A percentile compares a stretch with the other conserved stretches of the same genome.
These are phyloP conservation scores for Etia nguti DNA, from an alignment of 2,113 vertebrate species.

Conservation along the genomic window DNA sequence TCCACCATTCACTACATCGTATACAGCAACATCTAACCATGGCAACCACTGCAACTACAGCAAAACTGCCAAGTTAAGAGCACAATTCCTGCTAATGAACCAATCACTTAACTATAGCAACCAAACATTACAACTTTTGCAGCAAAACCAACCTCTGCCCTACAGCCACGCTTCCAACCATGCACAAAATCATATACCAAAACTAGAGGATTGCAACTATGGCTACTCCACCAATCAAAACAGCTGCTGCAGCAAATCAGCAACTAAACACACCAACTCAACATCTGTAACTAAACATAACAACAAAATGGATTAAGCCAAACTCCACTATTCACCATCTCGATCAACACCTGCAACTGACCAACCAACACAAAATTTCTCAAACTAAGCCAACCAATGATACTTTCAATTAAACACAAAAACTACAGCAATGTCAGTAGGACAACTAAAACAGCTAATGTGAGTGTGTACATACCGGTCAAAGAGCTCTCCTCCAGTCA, in stretches of 20 bases:
- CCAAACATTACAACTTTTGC: background rate
- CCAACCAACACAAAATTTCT: background rate
- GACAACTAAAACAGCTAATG: background rate
- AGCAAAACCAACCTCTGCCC: background rate
- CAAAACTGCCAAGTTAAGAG: background rate
- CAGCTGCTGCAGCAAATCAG: background rate
- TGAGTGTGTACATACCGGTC: conserved; percentile 74
- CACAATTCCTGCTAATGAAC: background rate
- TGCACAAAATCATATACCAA: background rate
- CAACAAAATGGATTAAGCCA: background rate
- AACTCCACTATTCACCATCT: background rate
- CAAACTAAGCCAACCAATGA: background rate
- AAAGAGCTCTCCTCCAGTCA: conserved; percentile 87
- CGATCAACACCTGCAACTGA: background rate
- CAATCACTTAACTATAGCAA: background rate
- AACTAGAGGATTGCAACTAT: background rate
- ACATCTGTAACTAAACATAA: background rate
- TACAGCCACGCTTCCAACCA: background rate
- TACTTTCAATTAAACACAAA: background rate
- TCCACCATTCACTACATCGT: no score
- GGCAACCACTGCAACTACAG: background rate
- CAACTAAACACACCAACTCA: background rate
- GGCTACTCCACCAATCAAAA: background rate
- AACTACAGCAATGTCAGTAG: background rate
- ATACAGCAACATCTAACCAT: background rate